A percentile compares a stretch with the other conserved stretches of the same genome.
These are phyloP conservation scores for Apocheima hispidaria DNA, from an alignment of 2,888 invertebrate species.

Conservation along the genomic window DNA sequence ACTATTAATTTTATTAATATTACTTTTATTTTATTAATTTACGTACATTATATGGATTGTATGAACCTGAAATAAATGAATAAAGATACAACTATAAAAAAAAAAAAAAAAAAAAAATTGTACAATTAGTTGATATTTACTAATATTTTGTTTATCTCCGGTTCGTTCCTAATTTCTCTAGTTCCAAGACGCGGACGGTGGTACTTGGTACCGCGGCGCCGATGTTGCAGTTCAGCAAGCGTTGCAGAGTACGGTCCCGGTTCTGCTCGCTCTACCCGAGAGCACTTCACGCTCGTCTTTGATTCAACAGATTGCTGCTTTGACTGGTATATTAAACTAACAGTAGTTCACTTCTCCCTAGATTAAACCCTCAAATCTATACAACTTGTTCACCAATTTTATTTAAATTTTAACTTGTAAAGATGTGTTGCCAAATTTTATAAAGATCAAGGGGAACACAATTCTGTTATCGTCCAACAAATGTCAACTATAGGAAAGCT, in stretches of 20 bases:
- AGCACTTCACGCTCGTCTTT: background rate
- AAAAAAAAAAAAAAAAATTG: no score
- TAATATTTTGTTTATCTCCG: background rate
- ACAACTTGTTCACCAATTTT: no score
- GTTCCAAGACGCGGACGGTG: constrained; percentile 13
- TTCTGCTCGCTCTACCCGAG: constrained; percentile 12
- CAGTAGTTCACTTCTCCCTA: background rate
- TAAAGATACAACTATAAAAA: no score
- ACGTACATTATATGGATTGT: no score
- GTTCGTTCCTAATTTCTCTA: background rate
- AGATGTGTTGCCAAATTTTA: background rate
- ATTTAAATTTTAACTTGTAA: no score
- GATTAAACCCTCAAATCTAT: no score
- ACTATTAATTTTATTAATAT: no score
- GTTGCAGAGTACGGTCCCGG: background rate
- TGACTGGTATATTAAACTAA: constrained; percentile 9
- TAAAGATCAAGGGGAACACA: background rate
- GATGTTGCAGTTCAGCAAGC: constrained; percentile 8
- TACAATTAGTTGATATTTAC: no score
- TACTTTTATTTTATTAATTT: no score
- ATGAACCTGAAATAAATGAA: no score
- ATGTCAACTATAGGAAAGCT: no score
- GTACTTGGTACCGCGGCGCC: constrained; percentile 9
- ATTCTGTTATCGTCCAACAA: background rate
- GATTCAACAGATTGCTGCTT: constrained; percentile 17